Evolutionary conservation across 2,888 invertebrate genomes (phyloP).

Genomic region (Ochropleura leucogaster): DNA sequence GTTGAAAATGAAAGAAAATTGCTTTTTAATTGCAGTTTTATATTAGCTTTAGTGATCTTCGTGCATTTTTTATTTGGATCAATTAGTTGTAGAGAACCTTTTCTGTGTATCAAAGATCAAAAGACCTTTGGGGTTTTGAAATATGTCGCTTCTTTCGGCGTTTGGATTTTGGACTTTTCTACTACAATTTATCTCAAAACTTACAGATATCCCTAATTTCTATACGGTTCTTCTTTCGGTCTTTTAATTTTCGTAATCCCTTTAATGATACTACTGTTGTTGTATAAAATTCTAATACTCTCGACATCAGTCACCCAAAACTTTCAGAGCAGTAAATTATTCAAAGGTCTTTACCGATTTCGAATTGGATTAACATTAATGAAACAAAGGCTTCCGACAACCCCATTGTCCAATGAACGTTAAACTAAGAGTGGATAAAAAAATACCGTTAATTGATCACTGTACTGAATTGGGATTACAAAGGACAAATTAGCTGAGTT

Average conservation of each 20-base stretch:
- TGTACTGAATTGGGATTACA: background rate
- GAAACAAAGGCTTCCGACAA: constrained; percentile 22
- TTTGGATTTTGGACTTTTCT: background rate
- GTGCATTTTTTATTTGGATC: constrained; percentile 9
- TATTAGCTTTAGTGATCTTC: background rate
- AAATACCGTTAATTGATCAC: background rate
- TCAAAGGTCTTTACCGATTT: constrained; percentile 1
- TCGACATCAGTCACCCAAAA: background rate
- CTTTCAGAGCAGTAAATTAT: constrained; percentile 6
- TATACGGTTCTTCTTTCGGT: no score
- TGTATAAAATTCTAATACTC: background rate
- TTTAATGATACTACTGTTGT: background rate
- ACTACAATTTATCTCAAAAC: background rate
- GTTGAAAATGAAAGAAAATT: background rate
- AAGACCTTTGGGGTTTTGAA: constrained; percentile 4
- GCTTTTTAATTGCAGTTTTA: constrained; percentile 19
- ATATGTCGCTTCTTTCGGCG: background rate
- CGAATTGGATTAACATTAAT: constrained; percentile 34
- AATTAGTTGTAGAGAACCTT: constrained; percentile 6
- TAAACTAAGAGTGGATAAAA: constrained; percentile 20
- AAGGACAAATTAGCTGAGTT: background rate
- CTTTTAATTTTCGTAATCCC: background rate
- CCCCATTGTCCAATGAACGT: constrained; percentile 20
- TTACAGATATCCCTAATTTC: background rate
- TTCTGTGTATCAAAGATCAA: background rate